Base-by-base conservation (phyloP, 2,113 vertebrate species). In the Protobothrops mucrosquamatus region DNA sequence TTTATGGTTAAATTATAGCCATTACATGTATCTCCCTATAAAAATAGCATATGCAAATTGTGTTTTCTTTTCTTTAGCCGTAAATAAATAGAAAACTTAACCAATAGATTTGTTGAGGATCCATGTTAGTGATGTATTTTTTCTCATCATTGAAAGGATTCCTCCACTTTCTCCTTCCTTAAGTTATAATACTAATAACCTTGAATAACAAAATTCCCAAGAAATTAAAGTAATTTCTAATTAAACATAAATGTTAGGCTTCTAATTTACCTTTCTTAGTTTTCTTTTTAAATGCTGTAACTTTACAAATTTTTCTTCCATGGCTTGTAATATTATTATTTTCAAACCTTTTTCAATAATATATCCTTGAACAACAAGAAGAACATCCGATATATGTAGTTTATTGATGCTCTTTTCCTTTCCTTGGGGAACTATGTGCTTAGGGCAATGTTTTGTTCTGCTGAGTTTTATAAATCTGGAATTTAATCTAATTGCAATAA, bases 401-500 rank as follows among this genome's bases (percentile, higher is more conserved):
- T 92, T 87, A 92, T 85, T 92, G 87, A 89, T 92, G 87, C 48
- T 56, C 87, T 89, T 92, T 88, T 85, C 92, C 39, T 92, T 92
- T 92, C 39, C 64, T 55, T 39, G 34, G 39, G 87, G 87, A 85
- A 89, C 52, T n/a, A 89, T 92, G 39, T 89, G 64, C 64, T 85
- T 69, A 92, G 87, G 56, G 87, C 61, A 85, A 26, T 57, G 52
- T 89, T 92, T 74, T 89, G 87, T 92, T 89, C 92, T 48, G 24
- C 22, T 85, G 64, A 43, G 92, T 57, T 92, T 74, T 89, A 48
- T 89, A 92, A 92, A 89, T 85, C 92, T 89, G 12, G 20, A 88
- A 87, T 89, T 85, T 92, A 89, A 89, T 89, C 87, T 89, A 92
- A 92, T 89, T 92, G 92, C 24, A n/a, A 89, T 92, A 92, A 92